These are phyloP conservation scores for Clanis bilineata DNA, from an alignment of 2,888 invertebrate species.

Conservation along the genomic window DNA sequence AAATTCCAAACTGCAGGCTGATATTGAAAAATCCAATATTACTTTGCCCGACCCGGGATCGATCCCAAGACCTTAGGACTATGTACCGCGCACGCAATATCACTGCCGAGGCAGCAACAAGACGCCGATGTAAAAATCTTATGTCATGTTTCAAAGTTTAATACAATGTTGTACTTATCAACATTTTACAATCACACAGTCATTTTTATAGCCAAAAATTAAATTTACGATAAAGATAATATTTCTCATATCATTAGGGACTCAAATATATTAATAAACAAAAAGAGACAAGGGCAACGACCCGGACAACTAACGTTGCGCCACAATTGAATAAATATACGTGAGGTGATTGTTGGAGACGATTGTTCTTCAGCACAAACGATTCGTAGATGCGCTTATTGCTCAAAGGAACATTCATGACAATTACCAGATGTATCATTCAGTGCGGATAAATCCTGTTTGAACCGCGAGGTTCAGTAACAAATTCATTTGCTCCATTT, in stretches of 20 bases:
- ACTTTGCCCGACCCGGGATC: too few relatives aligned
- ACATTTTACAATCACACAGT: neutral
- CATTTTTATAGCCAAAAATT: too few relatives aligned
- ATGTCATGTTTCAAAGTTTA: too few relatives aligned
- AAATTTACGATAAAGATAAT: slow-evolving; percentile 3
- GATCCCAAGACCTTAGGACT: too few relatives aligned
- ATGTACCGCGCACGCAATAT: too few relatives aligned
- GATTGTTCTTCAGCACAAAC: slow-evolving; percentile 5
- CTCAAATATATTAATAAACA: slow-evolving; percentile 14
- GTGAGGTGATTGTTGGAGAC: slow-evolving; percentile 3
- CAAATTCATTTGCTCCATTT: slow-evolving; percentile 60
- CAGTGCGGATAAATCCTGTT: slow-evolving; percentile 76
- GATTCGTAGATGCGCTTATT: slow-evolving; percentile 8
- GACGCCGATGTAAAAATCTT: too few relatives aligned
- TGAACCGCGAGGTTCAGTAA: slow-evolving; percentile 66
- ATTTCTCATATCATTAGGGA: neutral
- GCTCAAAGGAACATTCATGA: slow-evolving; percentile 9
- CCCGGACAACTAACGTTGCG: slow-evolving; percentile 18
- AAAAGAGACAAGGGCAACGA: slow-evolving; percentile 22
- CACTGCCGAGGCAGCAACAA: too few relatives aligned
- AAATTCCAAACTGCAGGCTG: too few relatives aligned
- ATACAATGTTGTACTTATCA: too few relatives aligned
- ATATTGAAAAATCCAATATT: too few relatives aligned
- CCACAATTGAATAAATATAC: slow-evolving; percentile 16
- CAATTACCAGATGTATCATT: slow-evolving; percentile 33